Percentiles rank a stretch among this genome's conserved stretches.
phyloP scores from a whole-genome alignment of 2,113 vertebrate species.

The Myodes glareolus region DNA sequence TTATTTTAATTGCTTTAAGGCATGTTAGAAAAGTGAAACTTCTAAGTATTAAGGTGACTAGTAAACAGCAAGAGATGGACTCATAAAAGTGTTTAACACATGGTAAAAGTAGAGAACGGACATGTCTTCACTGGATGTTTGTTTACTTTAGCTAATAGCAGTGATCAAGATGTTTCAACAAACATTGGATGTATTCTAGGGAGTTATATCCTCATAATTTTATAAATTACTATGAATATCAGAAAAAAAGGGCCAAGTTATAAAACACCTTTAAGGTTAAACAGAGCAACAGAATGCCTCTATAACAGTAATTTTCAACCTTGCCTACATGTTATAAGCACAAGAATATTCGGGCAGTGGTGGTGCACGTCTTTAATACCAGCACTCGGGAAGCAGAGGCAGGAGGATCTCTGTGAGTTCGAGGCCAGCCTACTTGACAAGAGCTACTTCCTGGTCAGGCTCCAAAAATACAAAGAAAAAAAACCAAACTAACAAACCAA shows the following conservation, averaged over 20 bases:
- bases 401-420: no score
- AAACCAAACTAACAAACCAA: no score
- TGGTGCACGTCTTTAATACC: no score
- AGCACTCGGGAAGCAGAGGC: no score
- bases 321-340: not conserved
- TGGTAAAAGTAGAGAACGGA: not conserved
- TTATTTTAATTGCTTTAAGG: constrained; percentile 10
- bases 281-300: not conserved
- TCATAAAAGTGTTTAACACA: not conserved
- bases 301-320: not conserved
- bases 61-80: not conserved
- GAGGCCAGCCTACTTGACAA: no score
- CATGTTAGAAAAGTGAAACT: not conserved
- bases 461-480: no score
- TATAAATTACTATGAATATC: not conserved
- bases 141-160: not conserved
- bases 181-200: constrained; percentile 8
- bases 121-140: not conserved
- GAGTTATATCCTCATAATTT: constrained; percentile 23
- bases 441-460: no score
- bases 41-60: not conserved
- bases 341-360: no score
- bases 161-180: not conserved
- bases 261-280: not conserved
- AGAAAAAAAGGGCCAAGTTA: not conserved